Evolutionary conservation across 2,797 vertebrate genomes (phyloP).

Genomic region (Champsocephalus gunnari): DNA sequence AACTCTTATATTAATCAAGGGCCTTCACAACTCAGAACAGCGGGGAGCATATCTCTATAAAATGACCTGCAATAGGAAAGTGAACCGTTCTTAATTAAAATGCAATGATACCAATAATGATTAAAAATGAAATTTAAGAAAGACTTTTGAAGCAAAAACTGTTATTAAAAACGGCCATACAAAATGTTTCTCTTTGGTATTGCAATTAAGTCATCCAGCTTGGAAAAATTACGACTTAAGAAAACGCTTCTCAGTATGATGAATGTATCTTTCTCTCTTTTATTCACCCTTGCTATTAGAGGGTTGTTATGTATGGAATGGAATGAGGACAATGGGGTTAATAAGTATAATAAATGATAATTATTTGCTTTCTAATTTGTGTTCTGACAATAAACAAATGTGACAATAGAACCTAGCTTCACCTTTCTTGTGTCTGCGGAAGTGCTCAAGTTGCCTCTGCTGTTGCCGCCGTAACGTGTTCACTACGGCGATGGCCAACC

Average conservation of each 20-base stretch:
- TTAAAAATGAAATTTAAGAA: background rate
- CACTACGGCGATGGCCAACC: conserved; percentile 95
- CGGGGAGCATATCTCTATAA: background rate
- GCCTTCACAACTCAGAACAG: background rate
- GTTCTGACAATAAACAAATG: background rate
- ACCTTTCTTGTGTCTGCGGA: conserved; percentile 97
- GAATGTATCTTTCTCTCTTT: background rate
- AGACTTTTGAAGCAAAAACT: background rate
- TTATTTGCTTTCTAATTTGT: background rate
- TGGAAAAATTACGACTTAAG: background rate
- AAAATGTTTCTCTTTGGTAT: background rate
- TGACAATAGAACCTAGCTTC: background rate
- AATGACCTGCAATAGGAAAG: background rate
- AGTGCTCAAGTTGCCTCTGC: conserved; percentile 96
- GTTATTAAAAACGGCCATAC: background rate
- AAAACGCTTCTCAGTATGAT: conserved; percentile 3
- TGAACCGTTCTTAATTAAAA: background rate
- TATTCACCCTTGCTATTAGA: background rate
- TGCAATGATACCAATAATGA: background rate
- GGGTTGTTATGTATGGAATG: background rate
- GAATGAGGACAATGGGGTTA: background rate
- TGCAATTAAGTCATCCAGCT: background rate
- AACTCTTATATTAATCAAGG: background rate
- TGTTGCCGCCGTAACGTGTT: conserved; percentile 96
- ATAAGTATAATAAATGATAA: background rate